Base-by-base conservation (phyloP, 2,797 vertebrate genomes). In the Balearica regulorum region DNA sequence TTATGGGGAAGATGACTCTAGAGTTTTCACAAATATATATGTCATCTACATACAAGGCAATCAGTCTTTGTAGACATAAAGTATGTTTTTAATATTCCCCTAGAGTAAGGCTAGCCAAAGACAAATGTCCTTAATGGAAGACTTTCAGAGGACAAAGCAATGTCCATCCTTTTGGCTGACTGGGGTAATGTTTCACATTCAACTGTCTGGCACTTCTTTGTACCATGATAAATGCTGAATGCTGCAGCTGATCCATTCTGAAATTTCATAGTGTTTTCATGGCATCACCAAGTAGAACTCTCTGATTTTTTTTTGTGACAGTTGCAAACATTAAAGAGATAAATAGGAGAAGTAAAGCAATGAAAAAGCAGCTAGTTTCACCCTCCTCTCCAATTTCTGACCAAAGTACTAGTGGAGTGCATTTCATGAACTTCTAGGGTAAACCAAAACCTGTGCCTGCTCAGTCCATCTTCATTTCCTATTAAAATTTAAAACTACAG, bases 71-170 rank as follows among this genome's bases (percentile, higher is more conserved):
- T 55, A 94, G 61, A 60, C 18, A 33, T 20, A 58, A 88, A 92
- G 44, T 61, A 58, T 53, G 64, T 51, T 95, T 90, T 94, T 89
- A 92, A 85, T 82, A 95, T 89, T 89, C 60, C 20, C 28, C 75
- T 54, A 14, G 41, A 81, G 88, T 70, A 87, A 83, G 61, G 35
- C 68, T 58, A 64, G 29, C 78, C 41, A 75, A 80, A 92, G 92
- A 95, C 31, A 87, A 94, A 93, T 49, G 2, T 43, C 54, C 28
- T 65, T 49, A 71, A 93, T 85, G 72, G 83, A 89, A 93, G 49
- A 41, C 49, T 89, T 96, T 66, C 82, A 91, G 84, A 94, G 84
- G 89, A 87, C 79, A 73, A 79, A 92, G 35, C 26, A 51, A 41
- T 0, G 64, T 89, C 87, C 90, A 91, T 91, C 79, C 71, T 90